Evolutionary conservation across 2,888 invertebrate genomes (phyloP).

Genomic region (Gari tellinella): DNA sequence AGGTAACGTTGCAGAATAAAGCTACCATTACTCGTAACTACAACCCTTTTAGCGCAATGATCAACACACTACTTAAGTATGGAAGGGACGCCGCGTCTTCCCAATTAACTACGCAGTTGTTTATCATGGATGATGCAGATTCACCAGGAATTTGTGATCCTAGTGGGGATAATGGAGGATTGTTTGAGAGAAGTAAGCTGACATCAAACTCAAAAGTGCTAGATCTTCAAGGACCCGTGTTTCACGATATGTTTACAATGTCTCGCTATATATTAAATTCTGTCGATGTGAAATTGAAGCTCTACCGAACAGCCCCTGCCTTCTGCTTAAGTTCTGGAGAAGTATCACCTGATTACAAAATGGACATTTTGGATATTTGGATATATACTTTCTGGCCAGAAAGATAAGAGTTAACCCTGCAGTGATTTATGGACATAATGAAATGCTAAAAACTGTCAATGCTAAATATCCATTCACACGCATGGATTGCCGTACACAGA

Average conservation of each 20-base stretch:
- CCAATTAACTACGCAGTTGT: no score
- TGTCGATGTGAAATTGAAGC: slow-evolving; percentile 14
- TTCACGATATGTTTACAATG: slow-evolving; percentile 21
- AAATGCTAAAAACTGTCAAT: slow-evolving; percentile 32
- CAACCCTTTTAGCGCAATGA: slow-evolving; percentile 39
- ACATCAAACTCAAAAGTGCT: neutral
- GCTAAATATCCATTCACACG: slow-evolving; percentile 31
- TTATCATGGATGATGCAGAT: neutral
- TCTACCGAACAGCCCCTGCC: slow-evolving; percentile 8
- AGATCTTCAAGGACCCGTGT: slow-evolving; percentile 16
- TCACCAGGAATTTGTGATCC: neutral
- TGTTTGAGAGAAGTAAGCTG: neutral
- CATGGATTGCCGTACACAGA: slow-evolving; percentile 21
- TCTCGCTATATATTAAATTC: slow-evolving; percentile 15
- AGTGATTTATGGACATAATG: slow-evolving; percentile 35
- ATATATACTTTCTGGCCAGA: slow-evolving; percentile 20
- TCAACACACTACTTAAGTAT: slow-evolving; percentile 38
- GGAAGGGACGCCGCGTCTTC: no score
- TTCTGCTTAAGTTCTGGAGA: slow-evolving; percentile 17
- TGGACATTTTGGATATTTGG: slow-evolving; percentile 28
- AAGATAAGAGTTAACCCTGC: slow-evolving; percentile 45
- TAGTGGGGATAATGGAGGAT: neutral
- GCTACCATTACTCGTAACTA: slow-evolving; percentile 36
- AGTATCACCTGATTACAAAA: slow-evolving; percentile 2
- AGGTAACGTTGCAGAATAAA: slow-evolving; percentile 51